Evolutionary conservation across 2,113 vertebrate genomes (phyloP), one percentile per base, ranked within the genome.

Genomic region (Otocyon megalotis): DNA sequence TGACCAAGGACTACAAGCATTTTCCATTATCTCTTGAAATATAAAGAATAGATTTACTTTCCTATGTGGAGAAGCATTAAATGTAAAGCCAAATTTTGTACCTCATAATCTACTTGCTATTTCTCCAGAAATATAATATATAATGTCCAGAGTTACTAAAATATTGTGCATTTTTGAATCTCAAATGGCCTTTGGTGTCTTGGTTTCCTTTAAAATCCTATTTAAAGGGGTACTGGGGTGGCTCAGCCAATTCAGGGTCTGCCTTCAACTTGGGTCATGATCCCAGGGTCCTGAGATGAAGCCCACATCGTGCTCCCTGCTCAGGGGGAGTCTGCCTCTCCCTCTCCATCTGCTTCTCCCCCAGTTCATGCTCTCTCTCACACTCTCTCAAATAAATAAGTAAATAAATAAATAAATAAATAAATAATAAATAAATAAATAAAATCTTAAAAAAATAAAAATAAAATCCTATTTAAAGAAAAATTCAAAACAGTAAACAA

Each of bases 401-500:
- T 43, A 43, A 43, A 43, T 43, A 43, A 43, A 43, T 43, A 43
- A 43, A 43, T 43, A 43, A 43, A 43, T 43, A 43, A 43, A 43
- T 43, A 43, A 43, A 43, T 43, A 43, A 43, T 43, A 43, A 43
- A 43, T 43, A 43, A 43, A 43, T 5, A 43, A 37, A 37, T 37
- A 37, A 37, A 43, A 43, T 43, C 43, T 43, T 43, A 43, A 43
- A 43, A 43, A 43, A 43, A 43, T 43, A 43, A 43, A 43, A 43
- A 43, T 72, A 77, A 50, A 88, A 90, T 26, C 19, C 14, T 67
- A 67, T 80, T 81, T 93, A 76, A 93, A 87, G 10, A 65, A 92
- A 94, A 84, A 54, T 63, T 71, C 62, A 94, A 71, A 83, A 90
- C 22, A 84, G 37, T 90, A 92, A 90, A 53, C 56, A 83, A 96